phyloP scores from a whole-genome alignment of 2,113 vertebrate species.

The Callorhinus ursinus region DNA sequence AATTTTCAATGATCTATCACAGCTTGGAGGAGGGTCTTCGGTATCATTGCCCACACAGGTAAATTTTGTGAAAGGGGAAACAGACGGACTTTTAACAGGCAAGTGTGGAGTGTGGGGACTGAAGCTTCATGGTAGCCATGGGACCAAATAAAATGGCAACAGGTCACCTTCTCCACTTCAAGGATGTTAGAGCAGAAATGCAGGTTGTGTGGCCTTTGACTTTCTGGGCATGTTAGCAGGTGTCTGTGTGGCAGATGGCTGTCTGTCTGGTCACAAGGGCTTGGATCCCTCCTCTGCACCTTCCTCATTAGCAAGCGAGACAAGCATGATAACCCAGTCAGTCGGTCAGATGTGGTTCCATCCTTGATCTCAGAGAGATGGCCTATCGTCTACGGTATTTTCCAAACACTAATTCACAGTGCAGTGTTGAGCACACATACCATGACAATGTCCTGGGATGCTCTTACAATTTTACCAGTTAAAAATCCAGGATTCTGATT shows the following conservation, averaged over 20 bases:
- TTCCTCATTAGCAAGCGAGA: neutral
- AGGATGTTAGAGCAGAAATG: neutral
- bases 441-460: neutral
- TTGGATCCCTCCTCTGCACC: neutral
- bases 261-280: neutral
- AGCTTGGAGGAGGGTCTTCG: neutral
- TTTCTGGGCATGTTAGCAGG: neutral
- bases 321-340: neutral
- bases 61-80: neutral
- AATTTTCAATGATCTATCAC: neutral
- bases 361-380: neutral
- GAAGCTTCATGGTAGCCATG: neutral
- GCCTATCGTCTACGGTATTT: neutral
- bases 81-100: neutral
- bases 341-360: neutral
- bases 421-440: neutral
- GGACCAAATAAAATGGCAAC: neutral
- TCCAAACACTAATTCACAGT: neutral
- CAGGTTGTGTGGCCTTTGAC: fast-evolving
- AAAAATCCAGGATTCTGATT: neutral
- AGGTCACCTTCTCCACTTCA: neutral
- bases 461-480: neutral
- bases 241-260: no score
- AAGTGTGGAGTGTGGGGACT: neutral
- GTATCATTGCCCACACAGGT: no score